Percentiles rank a stretch among this genome's conserved stretches.
Conservation (phyloP, 1,140 invertebrate genomes). For the Diplogasteroides magnus region DNA sequence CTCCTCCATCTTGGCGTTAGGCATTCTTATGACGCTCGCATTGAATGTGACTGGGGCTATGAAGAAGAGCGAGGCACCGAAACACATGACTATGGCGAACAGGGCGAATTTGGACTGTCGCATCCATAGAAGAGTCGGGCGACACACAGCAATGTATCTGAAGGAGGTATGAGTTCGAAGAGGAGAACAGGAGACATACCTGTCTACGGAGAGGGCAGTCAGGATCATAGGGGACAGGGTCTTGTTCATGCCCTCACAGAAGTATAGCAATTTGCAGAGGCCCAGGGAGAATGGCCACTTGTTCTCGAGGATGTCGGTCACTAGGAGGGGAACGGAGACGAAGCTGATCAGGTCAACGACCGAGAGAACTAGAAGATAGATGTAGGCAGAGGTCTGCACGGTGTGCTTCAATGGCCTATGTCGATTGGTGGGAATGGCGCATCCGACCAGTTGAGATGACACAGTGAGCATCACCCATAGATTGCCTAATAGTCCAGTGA, state of each 20-base stretch:
- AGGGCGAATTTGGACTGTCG: conserved; percentile 41
- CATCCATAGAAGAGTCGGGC: conserved; percentile 43
- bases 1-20: conserved; percentile 17
- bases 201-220: conserved; percentile 44
- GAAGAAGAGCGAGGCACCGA: conserved; percentile 40
- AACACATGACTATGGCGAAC: conserved; percentile 35
- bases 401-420: conserved; percentile 22
- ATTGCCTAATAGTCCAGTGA: conserved; percentile 43
- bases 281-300: conserved; percentile 36
- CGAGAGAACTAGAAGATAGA: conserved; percentile 45
- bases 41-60: conserved; percentile 37
- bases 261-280: conserved; percentile 41
- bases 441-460: conserved; percentile 36
- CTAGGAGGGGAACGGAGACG: conserved; percentile 41
- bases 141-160: conserved; percentile 45
- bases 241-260: conserved; percentile 49
- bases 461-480: conserved; percentile 46
- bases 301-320: conserved; percentile 37
- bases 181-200: neutral
- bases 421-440: neutral
- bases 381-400: conserved; percentile 46
- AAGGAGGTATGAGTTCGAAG: neutral
- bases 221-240: conserved; percentile 45
- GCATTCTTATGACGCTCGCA: conserved; percentile 31
- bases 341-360: conserved; percentile 46